These are phyloP conservation scores for Mycalesis mineus DNA, from an alignment of 2,888 invertebrate species.

Conservation along the genomic window DNA sequence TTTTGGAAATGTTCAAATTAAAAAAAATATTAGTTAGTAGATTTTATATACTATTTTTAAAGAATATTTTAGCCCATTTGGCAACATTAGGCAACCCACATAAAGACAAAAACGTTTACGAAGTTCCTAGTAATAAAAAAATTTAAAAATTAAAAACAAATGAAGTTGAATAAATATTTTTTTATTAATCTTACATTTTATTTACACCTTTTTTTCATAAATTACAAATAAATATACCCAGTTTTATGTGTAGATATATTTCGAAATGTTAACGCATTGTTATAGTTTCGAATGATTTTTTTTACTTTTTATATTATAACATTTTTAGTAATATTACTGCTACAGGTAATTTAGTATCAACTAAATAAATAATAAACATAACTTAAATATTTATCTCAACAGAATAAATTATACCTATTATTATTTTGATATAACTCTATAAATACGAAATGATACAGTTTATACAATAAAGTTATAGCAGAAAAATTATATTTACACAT, in stretches of 20 bases:
- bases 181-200: background rate
- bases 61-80: background rate
- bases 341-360: background rate
- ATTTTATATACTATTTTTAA: no score
- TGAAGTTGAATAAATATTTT: background rate
- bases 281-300: background rate
- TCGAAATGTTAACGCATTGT: no score
- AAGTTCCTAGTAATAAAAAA: background rate
- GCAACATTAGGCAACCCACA: background rate
- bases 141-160: background rate
- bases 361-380: background rate
- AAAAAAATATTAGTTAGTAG: no score
- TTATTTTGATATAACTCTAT: background rate
- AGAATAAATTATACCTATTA: background rate
- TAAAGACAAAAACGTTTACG: background rate
- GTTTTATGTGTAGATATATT: background rate
- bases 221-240: background rate
- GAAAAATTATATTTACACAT: no score
- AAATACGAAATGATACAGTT: background rate
- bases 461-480: no score
- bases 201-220: constrained; percentile 1
- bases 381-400: background rate
- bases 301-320: background rate
- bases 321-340: background rate
- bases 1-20: no score